Evolutionary conservation across 2,113 vertebrate species (phyloP).

Genomic region (Melanerpes aurifrons): DNA sequence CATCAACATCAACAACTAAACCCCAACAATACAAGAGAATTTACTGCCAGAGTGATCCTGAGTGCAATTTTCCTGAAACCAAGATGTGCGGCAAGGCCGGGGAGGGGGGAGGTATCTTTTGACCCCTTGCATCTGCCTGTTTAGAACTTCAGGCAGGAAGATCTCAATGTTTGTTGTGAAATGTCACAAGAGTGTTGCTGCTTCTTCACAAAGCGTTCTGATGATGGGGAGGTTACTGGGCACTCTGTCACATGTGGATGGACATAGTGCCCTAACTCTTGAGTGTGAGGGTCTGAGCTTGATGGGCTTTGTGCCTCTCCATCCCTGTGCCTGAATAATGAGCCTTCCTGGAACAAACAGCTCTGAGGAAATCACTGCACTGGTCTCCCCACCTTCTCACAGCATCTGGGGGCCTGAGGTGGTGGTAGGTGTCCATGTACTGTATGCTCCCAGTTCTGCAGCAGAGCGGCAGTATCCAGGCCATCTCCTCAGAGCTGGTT

Average conservation of each 20-base stretch:
- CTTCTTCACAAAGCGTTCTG: neutral
- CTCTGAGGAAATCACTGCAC: neutral
- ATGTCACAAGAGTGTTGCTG: neutral
- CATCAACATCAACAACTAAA: too few species aligned
- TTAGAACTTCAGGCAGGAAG: neutral
- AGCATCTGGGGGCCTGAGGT: neutral
- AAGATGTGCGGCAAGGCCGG: neutral
- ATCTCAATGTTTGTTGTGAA: neutral
- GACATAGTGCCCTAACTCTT: neutral
- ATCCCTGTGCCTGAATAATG: neutral
- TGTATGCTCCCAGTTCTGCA: neutral
- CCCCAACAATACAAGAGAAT: neutral
- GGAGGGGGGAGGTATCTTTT: neutral
- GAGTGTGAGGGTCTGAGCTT: neutral
- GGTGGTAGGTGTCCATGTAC: neutral
- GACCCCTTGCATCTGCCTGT: neutral
- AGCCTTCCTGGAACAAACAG: neutral
- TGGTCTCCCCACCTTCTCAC: fast-evolving
- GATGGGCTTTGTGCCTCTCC: neutral
- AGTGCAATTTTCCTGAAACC: neutral
- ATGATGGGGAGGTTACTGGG: neutral
- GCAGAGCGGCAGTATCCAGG: neutral
- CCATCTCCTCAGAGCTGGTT: neutral
- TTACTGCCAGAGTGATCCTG: neutral
- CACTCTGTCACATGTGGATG: fast-evolving